A percentile compares a stretch with the other conserved stretches of the same genome.
Evolutionary conservation across 1,140 invertebrate genomes (phyloP).

Genomic region (Lithobius niger): DNA sequence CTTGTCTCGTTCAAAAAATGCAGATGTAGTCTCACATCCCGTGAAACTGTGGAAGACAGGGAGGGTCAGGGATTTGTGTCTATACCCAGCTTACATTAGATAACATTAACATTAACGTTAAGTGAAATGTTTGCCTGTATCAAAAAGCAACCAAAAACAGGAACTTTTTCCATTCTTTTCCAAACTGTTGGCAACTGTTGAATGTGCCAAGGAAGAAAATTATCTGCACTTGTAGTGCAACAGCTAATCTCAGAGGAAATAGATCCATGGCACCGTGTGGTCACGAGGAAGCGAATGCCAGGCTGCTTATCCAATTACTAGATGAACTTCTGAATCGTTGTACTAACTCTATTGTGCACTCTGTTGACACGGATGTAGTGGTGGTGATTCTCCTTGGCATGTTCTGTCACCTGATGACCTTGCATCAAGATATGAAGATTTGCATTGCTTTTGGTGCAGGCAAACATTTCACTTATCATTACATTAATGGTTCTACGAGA

Average conservation of each 20-base stretch:
- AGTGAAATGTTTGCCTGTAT: neutral
- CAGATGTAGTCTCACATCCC: conserved; percentile 7
- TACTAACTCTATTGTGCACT: conserved; percentile 1
- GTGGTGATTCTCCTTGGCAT: conserved; percentile 10
- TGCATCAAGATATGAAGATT: conserved; percentile 4
- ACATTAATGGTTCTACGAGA: neutral
- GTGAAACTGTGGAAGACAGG: conserved; percentile 12
- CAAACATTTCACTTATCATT: neutral
- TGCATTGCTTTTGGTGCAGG: neutral
- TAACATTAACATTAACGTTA: neutral
- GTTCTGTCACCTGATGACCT: conserved; percentile 7
- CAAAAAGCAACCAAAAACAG: no score
- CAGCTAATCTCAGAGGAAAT: no score
- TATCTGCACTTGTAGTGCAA: no score
- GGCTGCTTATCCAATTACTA: no score
- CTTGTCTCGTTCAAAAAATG: conserved; percentile 5
- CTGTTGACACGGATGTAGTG: conserved; percentile 7
- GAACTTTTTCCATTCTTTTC: no score
- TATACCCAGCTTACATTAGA: neutral
- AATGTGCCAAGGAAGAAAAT: no score
- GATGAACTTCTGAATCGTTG: neutral
- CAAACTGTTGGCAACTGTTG: no score
- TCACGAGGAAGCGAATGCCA: no score
- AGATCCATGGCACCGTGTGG: no score
- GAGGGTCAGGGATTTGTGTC: conserved; percentile 8